Evolutionary conservation across 2,797 vertebrate species (phyloP), one percentile per base, ranked within the genome.

Genomic region (Gastrophryne carolinensis): DNA sequence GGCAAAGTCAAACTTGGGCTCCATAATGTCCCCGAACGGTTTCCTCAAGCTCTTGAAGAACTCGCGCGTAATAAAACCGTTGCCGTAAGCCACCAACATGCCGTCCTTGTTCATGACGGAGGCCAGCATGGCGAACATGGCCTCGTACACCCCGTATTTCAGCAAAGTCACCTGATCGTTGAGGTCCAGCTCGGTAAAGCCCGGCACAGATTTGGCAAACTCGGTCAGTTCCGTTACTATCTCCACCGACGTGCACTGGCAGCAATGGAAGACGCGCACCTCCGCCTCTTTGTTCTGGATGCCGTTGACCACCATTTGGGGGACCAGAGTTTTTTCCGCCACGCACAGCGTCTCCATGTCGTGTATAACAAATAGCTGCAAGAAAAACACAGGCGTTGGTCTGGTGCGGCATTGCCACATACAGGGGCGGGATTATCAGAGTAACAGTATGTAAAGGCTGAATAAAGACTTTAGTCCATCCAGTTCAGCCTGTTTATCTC

Each of bases 51-150:
- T 95, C 80, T 98, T 98, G 29, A 99, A 91, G 85, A 98, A 99
- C 82, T 99, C 97, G 0, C 97, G 90, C 0, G 97, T 99, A 81
- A 99, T 95, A 73, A 99, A 99, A 37, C 96, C 96, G 0, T 90
- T 89, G 0, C 96, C 96, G 0, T 91, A 94, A 0, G 95, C 95
- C 2, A 98, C 94, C 63, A 98, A 87, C 88, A 98, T 92, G 21
- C 97, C 97, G 0, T 98, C 97, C 80, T 98, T 98, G 88, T 98
- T 98, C 96, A 98, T 98, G 76, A 95, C 92, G 1, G 97, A 98
- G 0, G 96, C 94, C 85, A 98, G 80, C 85, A 98, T 94, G 1
- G 96, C 92, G 80, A 98, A 98, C 60, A 98, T 93, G 72, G 95
- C 96, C 86, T 98, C 97, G 0, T 98, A 94, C 10, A 98, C 96